phyloP scores from a whole-genome alignment of 2,888 invertebrate species.

The Muschampia plurimacula region DNA sequence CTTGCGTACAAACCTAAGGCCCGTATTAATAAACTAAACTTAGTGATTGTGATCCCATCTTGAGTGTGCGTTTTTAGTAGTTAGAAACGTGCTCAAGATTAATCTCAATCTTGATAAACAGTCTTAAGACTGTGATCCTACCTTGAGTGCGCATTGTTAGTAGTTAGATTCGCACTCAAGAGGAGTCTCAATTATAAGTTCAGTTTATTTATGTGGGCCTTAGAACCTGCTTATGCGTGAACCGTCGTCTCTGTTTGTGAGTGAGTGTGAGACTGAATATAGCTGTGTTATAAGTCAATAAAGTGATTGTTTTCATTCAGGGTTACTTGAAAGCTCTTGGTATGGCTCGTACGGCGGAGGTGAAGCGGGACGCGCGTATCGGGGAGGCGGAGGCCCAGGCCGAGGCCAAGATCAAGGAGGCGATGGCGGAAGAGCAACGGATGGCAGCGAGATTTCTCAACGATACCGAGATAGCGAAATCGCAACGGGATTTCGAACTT shows the following conservation, averaged over 20 bases:
- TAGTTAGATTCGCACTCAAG: too few species aligned
- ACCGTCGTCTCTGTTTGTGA: not conserved
- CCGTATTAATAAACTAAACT: too few species aligned
- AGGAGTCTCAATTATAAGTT: too few species aligned
- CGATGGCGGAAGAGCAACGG: constrained; percentile 97
- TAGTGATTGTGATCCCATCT: too few species aligned
- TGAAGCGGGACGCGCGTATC: constrained; percentile 97
- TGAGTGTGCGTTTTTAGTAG: too few species aligned
- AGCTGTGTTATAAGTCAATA: not conserved
- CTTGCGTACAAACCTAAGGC: too few species aligned
- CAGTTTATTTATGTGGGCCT: not conserved
- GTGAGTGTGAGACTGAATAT: not conserved
- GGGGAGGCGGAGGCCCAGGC: constrained; percentile 98
- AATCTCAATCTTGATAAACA: too few species aligned
- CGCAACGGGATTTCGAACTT: constrained; percentile 97
- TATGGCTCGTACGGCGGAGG: constrained; percentile 97
- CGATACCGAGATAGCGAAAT: constrained; percentile 98
- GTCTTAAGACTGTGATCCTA: too few species aligned
- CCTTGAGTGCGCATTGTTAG: too few species aligned
- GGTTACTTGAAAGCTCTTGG: constrained; percentile 97
- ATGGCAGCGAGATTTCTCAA: constrained; percentile 97
- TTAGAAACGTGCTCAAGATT: too few species aligned
- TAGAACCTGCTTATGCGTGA: not conserved
- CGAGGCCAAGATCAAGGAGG: constrained; percentile 97
- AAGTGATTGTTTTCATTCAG: constrained; percentile 67